These are phyloP conservation scores for Alaudala cheleensis DNA, from an alignment of 2,113 vertebrate species.

Conservation along the genomic window DNA sequence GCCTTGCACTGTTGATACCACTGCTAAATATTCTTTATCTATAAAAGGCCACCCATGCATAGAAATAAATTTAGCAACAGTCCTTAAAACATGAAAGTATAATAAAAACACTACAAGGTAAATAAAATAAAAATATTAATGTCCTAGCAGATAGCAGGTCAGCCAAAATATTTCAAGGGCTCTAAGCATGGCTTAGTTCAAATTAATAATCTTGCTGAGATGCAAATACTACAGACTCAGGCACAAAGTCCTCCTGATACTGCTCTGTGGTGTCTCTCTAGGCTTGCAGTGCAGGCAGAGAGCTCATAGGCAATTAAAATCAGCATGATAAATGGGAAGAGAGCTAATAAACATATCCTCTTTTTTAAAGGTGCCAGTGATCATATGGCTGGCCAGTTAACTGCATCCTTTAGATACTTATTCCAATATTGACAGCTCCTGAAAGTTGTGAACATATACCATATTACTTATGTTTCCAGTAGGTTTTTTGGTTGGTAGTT, in stretches of 20 bases:
- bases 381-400: neutral
- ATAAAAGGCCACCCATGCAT: neutral
- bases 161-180: neutral
- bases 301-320: neutral
- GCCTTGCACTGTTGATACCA: neutral
- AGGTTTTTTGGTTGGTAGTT: neutral
- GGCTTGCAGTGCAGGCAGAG: neutral
- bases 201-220: neutral
- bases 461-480: neutral
- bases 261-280: neutral
- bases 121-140: neutral
- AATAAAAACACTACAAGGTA: neutral
- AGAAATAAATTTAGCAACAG: neutral
- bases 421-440: neutral
- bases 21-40: neutral
- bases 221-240: neutral
- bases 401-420: neutral
- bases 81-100: neutral
- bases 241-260: neutral
- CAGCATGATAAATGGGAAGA: neutral
- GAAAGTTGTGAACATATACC: neutral
- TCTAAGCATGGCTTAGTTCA: neutral
- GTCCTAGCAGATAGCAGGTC: neutral
- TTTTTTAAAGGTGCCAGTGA: neutral
- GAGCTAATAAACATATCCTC: neutral